Conservation (phyloP, 2,113 vertebrate genomes). For the Rhea americana region DNA sequence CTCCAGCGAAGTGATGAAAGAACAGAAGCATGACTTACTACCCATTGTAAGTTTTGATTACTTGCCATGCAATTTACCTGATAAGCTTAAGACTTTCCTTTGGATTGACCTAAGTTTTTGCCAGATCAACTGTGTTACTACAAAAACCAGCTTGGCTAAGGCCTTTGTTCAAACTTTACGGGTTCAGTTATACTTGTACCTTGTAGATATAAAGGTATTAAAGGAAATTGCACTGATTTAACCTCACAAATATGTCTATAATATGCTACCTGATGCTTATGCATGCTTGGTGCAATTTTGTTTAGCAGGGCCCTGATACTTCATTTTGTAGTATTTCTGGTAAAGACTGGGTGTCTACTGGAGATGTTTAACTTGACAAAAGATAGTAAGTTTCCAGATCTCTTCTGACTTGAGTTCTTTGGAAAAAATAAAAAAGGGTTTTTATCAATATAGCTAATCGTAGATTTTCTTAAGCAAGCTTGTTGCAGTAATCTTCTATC, state of each 20-base stretch:
- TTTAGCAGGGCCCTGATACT: background rate
- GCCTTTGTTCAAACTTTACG: background rate
- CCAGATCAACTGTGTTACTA: fast-evolving
- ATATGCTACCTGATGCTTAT: background rate
- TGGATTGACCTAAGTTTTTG: background rate
- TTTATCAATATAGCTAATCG: background rate
- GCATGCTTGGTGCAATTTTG: background rate
- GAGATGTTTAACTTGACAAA: background rate
- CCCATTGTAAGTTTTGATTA: background rate
- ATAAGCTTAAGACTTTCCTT: background rate
- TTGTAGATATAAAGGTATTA: background rate
- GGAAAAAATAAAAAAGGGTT: background rate
- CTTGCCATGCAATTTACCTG: background rate
- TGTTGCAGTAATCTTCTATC: background rate
- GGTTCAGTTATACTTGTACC: background rate
- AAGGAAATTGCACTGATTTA: background rate
- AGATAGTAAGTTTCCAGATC: background rate
- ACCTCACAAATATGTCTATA: background rate
- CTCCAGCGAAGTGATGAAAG: background rate
- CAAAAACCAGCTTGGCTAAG: background rate
- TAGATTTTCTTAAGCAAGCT: background rate
- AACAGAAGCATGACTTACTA: background rate
- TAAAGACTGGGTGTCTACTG: background rate
- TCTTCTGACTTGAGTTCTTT: background rate
- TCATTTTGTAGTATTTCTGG: background rate